Evolutionary conservation across 2,797 vertebrate species (phyloP), one percentile per base, ranked within the genome.

Genomic region (Protosalanx chinensis): DNA sequence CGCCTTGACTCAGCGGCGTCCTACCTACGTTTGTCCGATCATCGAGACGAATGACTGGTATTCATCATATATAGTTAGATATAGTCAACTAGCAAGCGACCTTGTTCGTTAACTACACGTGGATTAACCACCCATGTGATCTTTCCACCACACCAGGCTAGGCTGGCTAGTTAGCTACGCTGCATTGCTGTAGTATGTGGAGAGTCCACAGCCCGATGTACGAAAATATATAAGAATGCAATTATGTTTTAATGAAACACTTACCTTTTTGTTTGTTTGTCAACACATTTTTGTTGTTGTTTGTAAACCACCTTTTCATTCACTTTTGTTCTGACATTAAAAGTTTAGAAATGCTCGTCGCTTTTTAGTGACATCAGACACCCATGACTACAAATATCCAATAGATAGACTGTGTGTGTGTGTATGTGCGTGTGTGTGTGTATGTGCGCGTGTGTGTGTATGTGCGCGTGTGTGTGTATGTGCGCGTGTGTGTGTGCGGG

Each of bases 291-390:
- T 67, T 27, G 23, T 27, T 27, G 23, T 27, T 27, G 23, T 27
- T 68, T 81, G 72, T 64, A 60, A 77, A 49, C 73, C 76, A 75
- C 83, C 18, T 56, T n/a, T 79, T 85, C 73, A 79, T 72, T 87
- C 78, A 86, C 69, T 79, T 88, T 82, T 79, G 82, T 70, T 80
- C 49, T 37, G 66, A 71, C 67, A 83, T 80, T 89, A 86, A 88
- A 81, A 82, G 58, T 82, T 89, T 86, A 75, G 58, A 79, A 87
- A 89, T 78, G 72, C 72, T 76, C 82, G 86, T 86, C 90, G 88
- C 91, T 86, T 89, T 72, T 73, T 66, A 85, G 72, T 91, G 90
- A 89, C 90, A 49, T 88, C 85, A 86, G 61, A 16, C 5, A 6
- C 20, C 7, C 41, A 18, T 62, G 58, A 29, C 29, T 5, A 12